These are phyloP conservation scores for Chrysochloris asiatica DNA, from an alignment of 2,113 vertebrate genomes.

Conservation along the genomic window DNA sequence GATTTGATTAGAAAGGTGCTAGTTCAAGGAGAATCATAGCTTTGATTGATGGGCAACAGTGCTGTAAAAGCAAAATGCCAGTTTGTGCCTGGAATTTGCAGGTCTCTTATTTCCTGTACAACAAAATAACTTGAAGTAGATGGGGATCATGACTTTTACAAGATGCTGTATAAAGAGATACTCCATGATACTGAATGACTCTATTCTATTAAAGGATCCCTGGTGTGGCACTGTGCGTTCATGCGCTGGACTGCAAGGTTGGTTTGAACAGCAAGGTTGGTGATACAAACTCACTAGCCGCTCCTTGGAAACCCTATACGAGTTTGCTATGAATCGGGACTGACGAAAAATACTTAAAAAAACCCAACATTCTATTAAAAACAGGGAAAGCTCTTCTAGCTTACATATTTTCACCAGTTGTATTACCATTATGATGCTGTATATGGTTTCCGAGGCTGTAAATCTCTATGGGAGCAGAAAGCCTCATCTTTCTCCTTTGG, in stretches of 20 bases:
- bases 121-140: conserved; percentile 10
- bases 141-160: conserved; percentile 5
- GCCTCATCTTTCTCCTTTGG: no score
- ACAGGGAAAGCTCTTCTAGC: conserved; percentile 24
- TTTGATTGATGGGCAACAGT: not conserved
- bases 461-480: no score
- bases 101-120: not conserved
- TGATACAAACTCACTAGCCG: no score
- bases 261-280: no score
- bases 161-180: conserved; percentile 25
- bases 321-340: no score
- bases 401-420: not conserved
- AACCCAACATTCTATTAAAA: not conserved
- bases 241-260: no score
- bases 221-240: no score
- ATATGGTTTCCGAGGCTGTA: no score
- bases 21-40: not conserved
- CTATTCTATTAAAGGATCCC: not conserved
- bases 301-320: no score
- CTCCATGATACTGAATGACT: not conserved
- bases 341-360: no score
- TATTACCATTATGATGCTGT: no score
- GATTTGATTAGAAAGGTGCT: conserved; percentile 30
- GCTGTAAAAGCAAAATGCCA: conserved; percentile 10
- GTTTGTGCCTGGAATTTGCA: not conserved